phyloP scores from a whole-genome alignment of 2,888 invertebrate species.

The Pterobdella sp. region DNA sequence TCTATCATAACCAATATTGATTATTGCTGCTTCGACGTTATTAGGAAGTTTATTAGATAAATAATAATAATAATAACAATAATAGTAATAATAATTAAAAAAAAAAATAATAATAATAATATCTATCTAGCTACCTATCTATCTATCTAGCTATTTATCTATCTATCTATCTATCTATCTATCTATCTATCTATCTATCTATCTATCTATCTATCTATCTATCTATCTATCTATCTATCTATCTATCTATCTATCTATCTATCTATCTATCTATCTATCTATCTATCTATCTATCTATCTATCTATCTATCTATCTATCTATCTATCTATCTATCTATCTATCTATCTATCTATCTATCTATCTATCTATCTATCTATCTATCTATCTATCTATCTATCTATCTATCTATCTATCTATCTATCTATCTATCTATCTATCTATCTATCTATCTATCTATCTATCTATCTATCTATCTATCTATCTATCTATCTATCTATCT shows the following conservation, averaged over 20 bases:
- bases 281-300: slow-evolving; percentile 13
- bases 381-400: slow-evolving; percentile 11
- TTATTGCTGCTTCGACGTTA: too few relatives aligned
- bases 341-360: slow-evolving; percentile 13
- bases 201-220: slow-evolving; percentile 13
- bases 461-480: slow-evolving; percentile 3
- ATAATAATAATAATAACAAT: too few relatives aligned
- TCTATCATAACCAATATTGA: too few relatives aligned
- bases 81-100: too few relatives aligned
- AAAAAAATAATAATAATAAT: too few relatives aligned
- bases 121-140: not conserved
- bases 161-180: slow-evolving; percentile 19
- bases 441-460: slow-evolving; percentile 5
- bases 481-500: slow-evolving; percentile 2
- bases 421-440: slow-evolving; percentile 18
- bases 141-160: slow-evolving; percentile 20
- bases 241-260: slow-evolving; percentile 21
- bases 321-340: slow-evolving; percentile 16
- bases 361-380: slow-evolving; percentile 7
- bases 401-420: slow-evolving; percentile 15
- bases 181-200: slow-evolving; percentile 23
- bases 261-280: slow-evolving; percentile 13
- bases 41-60: too few relatives aligned
- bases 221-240: slow-evolving; percentile 18
- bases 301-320: slow-evolving; percentile 15